These are phyloP conservation scores for Chloebia gouldiae DNA, from an alignment of 2,113 vertebrate genomes.

Conservation along the genomic window DNA sequence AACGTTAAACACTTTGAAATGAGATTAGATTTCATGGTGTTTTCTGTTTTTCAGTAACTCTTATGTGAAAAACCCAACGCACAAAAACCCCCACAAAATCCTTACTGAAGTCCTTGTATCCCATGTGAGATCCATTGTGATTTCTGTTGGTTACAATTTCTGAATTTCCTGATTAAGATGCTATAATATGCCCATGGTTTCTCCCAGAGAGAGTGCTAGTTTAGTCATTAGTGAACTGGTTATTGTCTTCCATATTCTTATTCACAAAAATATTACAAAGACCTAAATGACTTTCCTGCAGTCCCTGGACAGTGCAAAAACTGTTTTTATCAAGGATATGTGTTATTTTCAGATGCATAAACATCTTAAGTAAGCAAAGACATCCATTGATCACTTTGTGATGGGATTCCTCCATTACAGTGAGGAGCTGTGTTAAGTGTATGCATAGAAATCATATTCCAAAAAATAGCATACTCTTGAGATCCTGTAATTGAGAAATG, in stretches of 20 bases:
- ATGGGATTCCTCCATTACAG: not conserved
- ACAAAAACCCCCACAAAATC: not conserved
- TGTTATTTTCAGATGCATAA: not conserved
- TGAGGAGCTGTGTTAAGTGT: not conserved
- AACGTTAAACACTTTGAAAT: not conserved
- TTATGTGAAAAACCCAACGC: not conserved
- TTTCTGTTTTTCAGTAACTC: not conserved
- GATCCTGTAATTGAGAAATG: conserved; percentile 20
- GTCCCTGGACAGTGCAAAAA: not conserved
- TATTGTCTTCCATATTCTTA: not conserved
- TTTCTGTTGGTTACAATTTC: not conserved
- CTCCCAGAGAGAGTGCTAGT: not conserved
- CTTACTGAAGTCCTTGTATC: not conserved
- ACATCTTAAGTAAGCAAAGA: conserved; percentile 38
- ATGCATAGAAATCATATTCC: not conserved
- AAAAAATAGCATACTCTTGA: not conserved
- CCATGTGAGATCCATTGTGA: not conserved
- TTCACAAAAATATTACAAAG: not conserved
- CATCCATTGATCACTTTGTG: conserved; percentile 10
- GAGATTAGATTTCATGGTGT: not conserved
- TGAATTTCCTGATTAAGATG: not conserved
- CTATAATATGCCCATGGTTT: not conserved
- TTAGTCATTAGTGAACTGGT: not conserved
- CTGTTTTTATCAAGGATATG: not conserved
- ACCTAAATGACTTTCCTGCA: not conserved